These are phyloP conservation scores for Adelosebastes latens DNA, from an alignment of 2,797 vertebrate genomes.

Conservation along the genomic window DNA sequence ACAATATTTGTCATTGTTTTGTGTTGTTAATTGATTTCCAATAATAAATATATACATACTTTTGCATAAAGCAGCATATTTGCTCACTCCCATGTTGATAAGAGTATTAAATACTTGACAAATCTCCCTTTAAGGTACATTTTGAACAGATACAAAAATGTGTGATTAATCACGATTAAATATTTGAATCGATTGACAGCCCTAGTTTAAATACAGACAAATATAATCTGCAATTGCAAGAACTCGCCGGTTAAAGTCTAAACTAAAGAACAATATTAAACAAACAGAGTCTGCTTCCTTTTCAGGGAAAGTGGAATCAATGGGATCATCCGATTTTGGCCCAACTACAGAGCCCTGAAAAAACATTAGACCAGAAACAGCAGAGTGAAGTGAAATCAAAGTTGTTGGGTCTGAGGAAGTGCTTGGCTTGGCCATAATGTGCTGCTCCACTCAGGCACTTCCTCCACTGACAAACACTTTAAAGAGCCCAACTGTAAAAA, in stretches of 20 bases:
- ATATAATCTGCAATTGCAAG: neutral
- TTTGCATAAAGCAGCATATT: too few relatives aligned
- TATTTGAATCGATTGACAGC: too few relatives aligned
- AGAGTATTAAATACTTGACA: too few relatives aligned
- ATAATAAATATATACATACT: too few relatives aligned
- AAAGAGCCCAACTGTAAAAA: conserved; percentile 20
- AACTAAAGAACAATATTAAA: conserved; percentile 57
- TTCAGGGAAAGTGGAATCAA: conserved; percentile 36
- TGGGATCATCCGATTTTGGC: conserved; percentile 29
- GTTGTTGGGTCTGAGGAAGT: conserved; percentile 63
- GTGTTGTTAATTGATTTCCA: too few relatives aligned
- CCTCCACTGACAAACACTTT: conserved; percentile 55
- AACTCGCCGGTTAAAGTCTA: neutral
- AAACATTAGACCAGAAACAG: conserved; percentile 36
- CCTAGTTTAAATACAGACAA: neutral
- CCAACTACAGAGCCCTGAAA: conserved; percentile 30
- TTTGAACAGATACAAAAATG: too few relatives aligned
- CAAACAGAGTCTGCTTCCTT: conserved; percentile 61
- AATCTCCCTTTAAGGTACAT: accelerated
- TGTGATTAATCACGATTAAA: too few relatives aligned
- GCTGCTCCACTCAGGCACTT: conserved; percentile 50
- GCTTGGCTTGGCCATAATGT: conserved; percentile 45
- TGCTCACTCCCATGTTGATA: too few relatives aligned
- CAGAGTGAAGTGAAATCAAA: conserved; percentile 27
- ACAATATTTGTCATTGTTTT: too few relatives aligned